A percentile compares a stretch with the other conserved stretches of the same genome.
Evolutionary conservation across 1,140 invertebrate species (phyloP).

Genomic region (Drosophila novamexicana): DNA sequence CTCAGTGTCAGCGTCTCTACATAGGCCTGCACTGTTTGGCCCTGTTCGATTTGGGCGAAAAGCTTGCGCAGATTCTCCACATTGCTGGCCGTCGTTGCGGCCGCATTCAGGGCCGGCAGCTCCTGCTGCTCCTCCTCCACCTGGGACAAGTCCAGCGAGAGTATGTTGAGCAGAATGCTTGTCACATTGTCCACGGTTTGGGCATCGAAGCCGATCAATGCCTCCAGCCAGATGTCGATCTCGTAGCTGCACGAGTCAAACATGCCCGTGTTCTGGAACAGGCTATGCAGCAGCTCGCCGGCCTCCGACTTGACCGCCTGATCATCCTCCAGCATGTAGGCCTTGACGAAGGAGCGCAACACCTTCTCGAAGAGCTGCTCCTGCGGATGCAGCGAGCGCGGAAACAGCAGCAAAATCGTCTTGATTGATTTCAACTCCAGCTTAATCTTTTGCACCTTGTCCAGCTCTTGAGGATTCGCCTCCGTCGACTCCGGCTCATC

Average conservation of each 20-base stretch:
- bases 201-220: slow-evolving; percentile 70
- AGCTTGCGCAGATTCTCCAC: slow-evolving; percentile 64
- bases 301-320: slow-evolving; percentile 77
- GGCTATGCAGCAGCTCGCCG: slow-evolving; percentile 84
- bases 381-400: slow-evolving; percentile 86
- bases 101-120: slow-evolving; percentile 20
- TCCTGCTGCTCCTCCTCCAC: slow-evolving; percentile 23
- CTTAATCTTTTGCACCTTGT: slow-evolving; percentile 74
- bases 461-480: background rate
- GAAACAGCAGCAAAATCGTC: slow-evolving; percentile 87
- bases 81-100: slow-evolving; percentile 36
- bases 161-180: slow-evolving; percentile 57
- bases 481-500: slow-evolving; percentile 11
- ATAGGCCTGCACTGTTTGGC: slow-evolving; percentile 75
- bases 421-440: slow-evolving; percentile 89
- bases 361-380: slow-evolving; percentile 87
- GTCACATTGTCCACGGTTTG: slow-evolving; percentile 58
- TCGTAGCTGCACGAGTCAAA: slow-evolving; percentile 87
- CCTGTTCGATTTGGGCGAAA: slow-evolving; percentile 76
- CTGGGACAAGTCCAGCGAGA: slow-evolving; percentile 52
- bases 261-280: slow-evolving; percentile 87
- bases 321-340: slow-evolving; percentile 84
- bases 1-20: slow-evolving; percentile 72
- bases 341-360: slow-evolving; percentile 85
- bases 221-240: slow-evolving; percentile 88